Base-by-base conservation (phyloP, 1,140 invertebrate species). In the Drosophila sucinea region DNA sequence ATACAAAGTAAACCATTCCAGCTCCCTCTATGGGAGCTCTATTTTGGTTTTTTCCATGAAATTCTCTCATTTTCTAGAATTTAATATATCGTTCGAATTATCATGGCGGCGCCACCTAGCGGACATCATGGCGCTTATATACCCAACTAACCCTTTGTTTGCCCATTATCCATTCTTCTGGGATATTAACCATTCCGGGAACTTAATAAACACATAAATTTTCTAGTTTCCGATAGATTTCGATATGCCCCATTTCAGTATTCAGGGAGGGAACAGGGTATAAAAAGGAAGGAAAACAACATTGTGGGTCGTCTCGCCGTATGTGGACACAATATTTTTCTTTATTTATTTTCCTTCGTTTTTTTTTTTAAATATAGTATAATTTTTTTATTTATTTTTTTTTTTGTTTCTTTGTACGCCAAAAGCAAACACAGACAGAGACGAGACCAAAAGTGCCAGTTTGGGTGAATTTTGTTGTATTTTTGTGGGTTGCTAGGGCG, bases 381-480 rank as follows among this genome's bases (percentile, higher is more conserved):
- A 58, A 23, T 54, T 58, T 60, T 47, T 41, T 75, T 71, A 61
- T 55, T 64, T 70, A 57, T 29, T 80, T 67, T 27, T 33, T 62
- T 67, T 62, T 67, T 62, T 75, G 68, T 67, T 85, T 75, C 67
- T 77, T 84, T 84, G 81, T 85, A 73, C 77, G 66, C 68, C 73
- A 76, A 82, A 86, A 76, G 79, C 82, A 86, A 86, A 86, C 79
- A 86, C 79, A 85, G 81, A 82, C 82, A 25, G 61, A 64, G 69
- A 65, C 71, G 79, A 70, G 66, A 60, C 81, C 81, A 86, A 51
- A 51, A 85, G 82, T 85, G 82, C 79, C 82, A 86, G 83, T 82
- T 86, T 85, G 81, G 67, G 78, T 70, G 78, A 70, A 85, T 61
- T 73, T 65, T 41, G 60, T 73, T 57, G 56, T 54, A 47, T 64